Evolutionary conservation across 1,140 invertebrate genomes (phyloP), one percentile per base, ranked within the genome.

Genomic region (Pseudobourletiella spinata): DNA sequence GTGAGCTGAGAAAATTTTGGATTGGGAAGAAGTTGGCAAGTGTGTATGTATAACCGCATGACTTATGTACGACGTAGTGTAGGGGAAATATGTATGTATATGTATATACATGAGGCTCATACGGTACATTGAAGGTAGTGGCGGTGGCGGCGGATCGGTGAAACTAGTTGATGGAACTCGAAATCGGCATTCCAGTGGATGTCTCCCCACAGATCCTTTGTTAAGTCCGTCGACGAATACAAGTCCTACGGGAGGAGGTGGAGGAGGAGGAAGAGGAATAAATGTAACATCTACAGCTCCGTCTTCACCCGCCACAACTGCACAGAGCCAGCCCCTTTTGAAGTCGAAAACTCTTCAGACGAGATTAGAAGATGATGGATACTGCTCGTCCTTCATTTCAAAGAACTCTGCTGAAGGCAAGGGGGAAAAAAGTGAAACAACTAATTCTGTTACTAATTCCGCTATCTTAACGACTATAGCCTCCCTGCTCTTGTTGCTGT

Each of bases 391-490:
- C 43, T 59, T 65, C 28, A 64, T 52, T 15, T 58, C 59, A 22
- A 68, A 68, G 46, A 65, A 63, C 28, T 56, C 63, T 14, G 63
- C 65, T 32, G 63, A 65, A 35, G 66, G 66, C 65, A 62, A 64
- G 43, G n/a, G n/a, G n/a, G n/a, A n/a, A n/a, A n/a, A n/a, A n/a
- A n/a, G n/a, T n/a, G n/a, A n/a, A n/a, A n/a, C n/a, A n/a, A n/a
- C n/a, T n/a, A n/a, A n/a, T n/a, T n/a, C n/a, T n/a, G n/a, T n/a
- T n/a, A n/a, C n/a, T n/a, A n/a, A n/a, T n/a, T n/a, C n/a, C n/a
- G n/a, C n/a, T n/a, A n/a, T n/a, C n/a, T n/a, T n/a, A n/a, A n/a
- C n/a, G n/a, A n/a, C n/a, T n/a, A n/a, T n/a, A n/a, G n/a, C n/a
- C n/a, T n/a, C n/a, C n/a, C n/a, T n/a, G n/a, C n/a, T n/a, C n/a